phyloP scores from a whole-genome alignment of 2,888 invertebrate species.

The Sarcophaga caerulescens region DNA sequence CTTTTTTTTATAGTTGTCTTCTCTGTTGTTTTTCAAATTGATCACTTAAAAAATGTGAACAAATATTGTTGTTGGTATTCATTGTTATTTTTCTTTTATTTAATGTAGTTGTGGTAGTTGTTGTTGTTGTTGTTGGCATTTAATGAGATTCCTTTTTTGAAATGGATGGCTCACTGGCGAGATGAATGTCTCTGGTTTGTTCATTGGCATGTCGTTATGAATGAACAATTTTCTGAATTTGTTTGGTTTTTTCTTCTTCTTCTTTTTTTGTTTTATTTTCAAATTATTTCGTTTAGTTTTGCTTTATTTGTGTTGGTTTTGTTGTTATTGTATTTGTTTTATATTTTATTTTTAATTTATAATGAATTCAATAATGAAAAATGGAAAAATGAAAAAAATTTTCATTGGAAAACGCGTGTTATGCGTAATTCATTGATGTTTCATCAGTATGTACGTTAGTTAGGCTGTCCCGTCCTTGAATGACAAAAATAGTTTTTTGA shows the following conservation, averaged over 20 bases:
- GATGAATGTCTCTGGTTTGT: not conserved
- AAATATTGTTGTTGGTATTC: slow-evolving; percentile 53
- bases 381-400: slow-evolving; percentile 30
- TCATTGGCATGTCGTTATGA: slow-evolving; percentile 60
- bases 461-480: too few relatives aligned
- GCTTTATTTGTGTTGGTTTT: slow-evolving; percentile 3
- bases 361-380: slow-evolving; percentile 20
- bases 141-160: slow-evolving; percentile 64
- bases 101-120: not conserved
- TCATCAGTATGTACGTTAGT: not conserved
- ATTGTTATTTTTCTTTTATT: slow-evolving; percentile 14
- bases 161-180: slow-evolving; percentile 1
- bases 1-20: too few relatives aligned
- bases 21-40: slow-evolving; percentile 54
- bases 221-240: slow-evolving; percentile 56
- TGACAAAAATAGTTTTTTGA: too few relatives aligned
- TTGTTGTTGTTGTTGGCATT: slow-evolving; percentile 33
- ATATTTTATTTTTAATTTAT: slow-evolving; percentile 29
- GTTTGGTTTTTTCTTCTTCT: not conserved
- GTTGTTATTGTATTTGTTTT: not conserved
- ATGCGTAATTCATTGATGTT: slow-evolving; percentile 64
- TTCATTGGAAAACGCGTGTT: slow-evolving; percentile 66
- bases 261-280: slow-evolving; percentile 5
- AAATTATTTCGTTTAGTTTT: not conserved
- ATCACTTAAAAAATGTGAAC: slow-evolving; percentile 60